These are phyloP conservation scores for Conchocele bisecta DNA, from an alignment of 2,888 invertebrate species.

Conservation along the genomic window DNA sequence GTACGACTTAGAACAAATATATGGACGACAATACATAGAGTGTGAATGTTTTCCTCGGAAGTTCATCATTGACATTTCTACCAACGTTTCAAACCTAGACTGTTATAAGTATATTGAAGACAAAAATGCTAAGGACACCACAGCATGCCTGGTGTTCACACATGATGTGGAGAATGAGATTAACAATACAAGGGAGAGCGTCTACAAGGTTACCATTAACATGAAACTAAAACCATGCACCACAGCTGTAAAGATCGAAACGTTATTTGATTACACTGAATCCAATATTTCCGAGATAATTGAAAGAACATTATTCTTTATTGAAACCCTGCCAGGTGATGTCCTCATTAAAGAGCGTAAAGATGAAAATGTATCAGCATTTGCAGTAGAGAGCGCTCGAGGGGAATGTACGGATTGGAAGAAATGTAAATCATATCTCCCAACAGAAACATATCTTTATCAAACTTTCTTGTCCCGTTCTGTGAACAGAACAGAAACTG, in stretches of 20 bases:
- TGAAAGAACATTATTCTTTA: slow-evolving; percentile 47
- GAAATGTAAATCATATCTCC: slow-evolving; percentile 22
- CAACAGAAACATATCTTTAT: slow-evolving; percentile 13
- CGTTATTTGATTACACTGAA: slow-evolving; percentile 59
- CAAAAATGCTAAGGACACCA: background rate
- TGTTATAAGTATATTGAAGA: background rate
- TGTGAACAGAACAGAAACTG: no score
- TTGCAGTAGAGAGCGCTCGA: background rate
- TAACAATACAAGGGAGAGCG: slow-evolving; percentile 45
- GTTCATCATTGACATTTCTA: slow-evolving; percentile 63
- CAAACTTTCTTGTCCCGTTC: no score
- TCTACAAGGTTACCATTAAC: slow-evolving; percentile 59
- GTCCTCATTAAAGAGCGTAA: slow-evolving; percentile 13
- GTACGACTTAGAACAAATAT: slow-evolving; percentile 34
- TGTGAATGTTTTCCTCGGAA: slow-evolving; percentile 64
- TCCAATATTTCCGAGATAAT: slow-evolving; percentile 57
- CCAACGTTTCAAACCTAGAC: slow-evolving; percentile 16
- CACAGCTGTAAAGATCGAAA: slow-evolving; percentile 48
- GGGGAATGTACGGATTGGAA: slow-evolving; percentile 27
- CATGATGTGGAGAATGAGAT: slow-evolving; percentile 50
- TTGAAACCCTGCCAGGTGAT: slow-evolving; percentile 56
- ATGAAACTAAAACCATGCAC: slow-evolving; percentile 27
- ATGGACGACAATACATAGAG: slow-evolving; percentile 46
- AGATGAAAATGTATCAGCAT: background rate
- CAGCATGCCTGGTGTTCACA: slow-evolving; percentile 40